These are phyloP conservation scores for Eumaeus atala DNA, from an alignment of 1,140 invertebrate species.

Conservation along the genomic window DNA sequence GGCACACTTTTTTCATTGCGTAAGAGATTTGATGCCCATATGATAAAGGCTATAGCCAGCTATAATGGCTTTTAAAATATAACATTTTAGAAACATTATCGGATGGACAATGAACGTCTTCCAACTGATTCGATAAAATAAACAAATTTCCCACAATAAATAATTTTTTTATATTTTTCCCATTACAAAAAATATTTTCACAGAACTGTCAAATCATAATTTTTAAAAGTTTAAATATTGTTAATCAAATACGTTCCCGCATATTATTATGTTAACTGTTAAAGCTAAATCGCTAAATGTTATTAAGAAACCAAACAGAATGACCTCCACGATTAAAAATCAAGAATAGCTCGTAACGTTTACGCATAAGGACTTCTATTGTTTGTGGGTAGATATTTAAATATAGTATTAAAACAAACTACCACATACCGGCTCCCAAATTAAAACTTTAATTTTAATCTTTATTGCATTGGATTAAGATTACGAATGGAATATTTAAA, in stretches of 20 bases:
- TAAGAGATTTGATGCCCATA: no score
- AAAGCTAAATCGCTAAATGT: constrained; percentile 7
- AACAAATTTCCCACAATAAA: no score
- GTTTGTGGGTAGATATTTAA: neutral
- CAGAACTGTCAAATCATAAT: neutral
- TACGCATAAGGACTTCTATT: neutral
- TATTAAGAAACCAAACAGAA: constrained; percentile 6
- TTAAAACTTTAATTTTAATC: neutral
- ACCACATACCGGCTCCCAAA: neutral
- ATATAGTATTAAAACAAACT: neutral
- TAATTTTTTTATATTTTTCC: no score
- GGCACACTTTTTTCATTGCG: no score
- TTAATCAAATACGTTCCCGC: neutral
- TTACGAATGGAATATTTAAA: neutral
- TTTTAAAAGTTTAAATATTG: constrained; percentile 9
- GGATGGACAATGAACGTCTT: no score
- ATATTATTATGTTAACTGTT: constrained; percentile 8
- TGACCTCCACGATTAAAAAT: neutral
- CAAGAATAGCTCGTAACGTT: constrained; percentile 3
- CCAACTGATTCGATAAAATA: no score
- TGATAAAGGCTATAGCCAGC: no score
- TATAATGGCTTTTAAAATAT: no score
- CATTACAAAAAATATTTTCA: neutral
- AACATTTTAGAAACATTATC: no score
- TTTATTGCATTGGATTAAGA: constrained; percentile 1